Evolutionary conservation across 2,888 invertebrate species (phyloP), one percentile per base, ranked within the genome.

Genomic region (Drosophila siamana): DNA sequence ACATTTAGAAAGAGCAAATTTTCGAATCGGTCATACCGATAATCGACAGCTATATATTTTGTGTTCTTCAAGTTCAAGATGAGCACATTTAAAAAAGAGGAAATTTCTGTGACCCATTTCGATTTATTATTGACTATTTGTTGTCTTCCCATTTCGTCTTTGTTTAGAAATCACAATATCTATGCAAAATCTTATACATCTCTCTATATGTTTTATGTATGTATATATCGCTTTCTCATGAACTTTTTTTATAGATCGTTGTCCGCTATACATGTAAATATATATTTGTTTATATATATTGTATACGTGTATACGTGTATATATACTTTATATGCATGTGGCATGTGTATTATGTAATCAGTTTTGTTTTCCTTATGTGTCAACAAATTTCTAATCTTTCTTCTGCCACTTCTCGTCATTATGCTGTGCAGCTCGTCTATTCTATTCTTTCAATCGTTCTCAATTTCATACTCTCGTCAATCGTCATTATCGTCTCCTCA

Each of bases 141-240:
- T 51, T 40, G 24, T 69, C 67, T 74, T 71, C 60, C 64, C 74
- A 63, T 71, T 59, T 71, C 61, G 43, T 63, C 30, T 30, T 52
- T 65, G 66, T 70, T 76, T 69, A 54, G 67, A 75, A 80, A 81
- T 82, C 81, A 84, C 86, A 86, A 83, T 80, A 80, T 71, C 64
- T 77, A 80, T 74, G 84, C 80, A 77, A 74, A 81, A 80, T 80
- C 69, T 66, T 69, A 64, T 67, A 86, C 63, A 66, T 64, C 62
- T 69, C 61, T 65, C 61, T 63, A 64, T 67, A 66, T 73, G 24
- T 30, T 28, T 61, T 51, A 26, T 59, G 46, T 55, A 43, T 50
- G 30, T 60, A 57, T 74, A 74, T 61, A 64, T 68, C 51, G 60
- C 60, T 67, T 69, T 71, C 30, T 61, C 44, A 44, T 65, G 79